Conservation (phyloP, 1,140 invertebrate species). For the Lasaia peninsularis region DNA sequence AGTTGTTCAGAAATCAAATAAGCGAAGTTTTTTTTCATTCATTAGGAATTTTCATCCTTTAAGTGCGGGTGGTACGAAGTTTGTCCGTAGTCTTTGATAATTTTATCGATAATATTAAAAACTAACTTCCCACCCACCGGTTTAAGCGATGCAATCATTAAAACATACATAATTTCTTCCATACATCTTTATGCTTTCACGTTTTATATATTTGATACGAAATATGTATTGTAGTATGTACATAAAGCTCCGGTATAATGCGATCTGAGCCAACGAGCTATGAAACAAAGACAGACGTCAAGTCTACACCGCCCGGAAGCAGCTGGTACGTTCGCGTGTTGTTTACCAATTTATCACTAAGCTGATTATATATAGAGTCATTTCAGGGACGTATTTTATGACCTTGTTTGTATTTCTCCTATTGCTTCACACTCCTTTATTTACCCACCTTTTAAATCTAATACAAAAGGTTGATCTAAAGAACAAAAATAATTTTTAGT, state of each 20-base stretch:
- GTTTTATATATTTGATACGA: neutral
- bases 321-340: constrained; percentile 72
- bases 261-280: constrained; percentile 24
- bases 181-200: no score
- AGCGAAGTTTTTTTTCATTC: no score
- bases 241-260: constrained; percentile 11
- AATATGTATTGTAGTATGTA: neutral
- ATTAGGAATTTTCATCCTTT: no score
- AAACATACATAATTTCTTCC: no score
- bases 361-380: constrained; percentile 73
- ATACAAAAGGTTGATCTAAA: constrained; percentile 12
- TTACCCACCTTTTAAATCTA: constrained; percentile 49
- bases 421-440: constrained; percentile 49
- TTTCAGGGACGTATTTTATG: constrained; percentile 68
- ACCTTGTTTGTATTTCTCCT: constrained; percentile 58
- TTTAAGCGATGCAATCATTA: no score
- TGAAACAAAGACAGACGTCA: constrained; percentile 41
- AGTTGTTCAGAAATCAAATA: no score
- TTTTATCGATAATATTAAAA: no score
- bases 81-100: no score
- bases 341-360: constrained; percentile 76
- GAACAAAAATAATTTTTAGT: neutral
- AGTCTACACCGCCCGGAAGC: constrained; percentile 46
- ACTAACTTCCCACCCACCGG: no score
- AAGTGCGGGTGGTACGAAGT: no score